phyloP scores from a whole-genome alignment of 2,888 invertebrate genomes.

The Ennomos erosarius region DNA sequence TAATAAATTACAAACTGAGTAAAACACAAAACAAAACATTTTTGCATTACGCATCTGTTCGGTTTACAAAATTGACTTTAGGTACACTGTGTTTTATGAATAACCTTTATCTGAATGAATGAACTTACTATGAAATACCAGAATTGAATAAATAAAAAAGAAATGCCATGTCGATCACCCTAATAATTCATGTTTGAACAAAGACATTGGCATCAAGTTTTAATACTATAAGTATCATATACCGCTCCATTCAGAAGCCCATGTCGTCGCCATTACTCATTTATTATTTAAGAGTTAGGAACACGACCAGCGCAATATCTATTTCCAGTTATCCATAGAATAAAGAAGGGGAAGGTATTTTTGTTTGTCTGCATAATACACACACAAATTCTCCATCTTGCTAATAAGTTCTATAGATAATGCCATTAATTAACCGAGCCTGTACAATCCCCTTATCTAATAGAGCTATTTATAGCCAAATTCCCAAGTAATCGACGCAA shows the following conservation, averaged over 20 bases:
- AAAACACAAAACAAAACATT: too few relatives aligned
- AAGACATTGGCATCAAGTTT: neutral
- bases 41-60: too few relatives aligned
- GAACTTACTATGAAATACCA: too few relatives aligned
- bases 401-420: neutral
- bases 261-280: conserved; percentile 10
- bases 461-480: conserved; percentile 17
- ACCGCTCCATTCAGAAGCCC: neutral
- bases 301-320: conserved; percentile 21
- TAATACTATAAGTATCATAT: too few relatives aligned
- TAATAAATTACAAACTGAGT: too few relatives aligned
- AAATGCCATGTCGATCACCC: neutral
- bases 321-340: conserved; percentile 7
- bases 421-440: neutral
- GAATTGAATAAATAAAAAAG: too few relatives aligned
- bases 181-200: neutral
- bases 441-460: conserved; percentile 15
- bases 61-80: too few relatives aligned
- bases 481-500: conserved; percentile 37
- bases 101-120: too few relatives aligned
- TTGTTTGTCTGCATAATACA: neutral
- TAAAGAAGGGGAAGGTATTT: neutral
- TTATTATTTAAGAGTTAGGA: conserved; percentile 19
- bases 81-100: too few relatives aligned
- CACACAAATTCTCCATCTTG: too few relatives aligned